phyloP scores from a whole-genome alignment of 2,113 vertebrate genomes.

The Pelodiscus sinensis region DNA sequence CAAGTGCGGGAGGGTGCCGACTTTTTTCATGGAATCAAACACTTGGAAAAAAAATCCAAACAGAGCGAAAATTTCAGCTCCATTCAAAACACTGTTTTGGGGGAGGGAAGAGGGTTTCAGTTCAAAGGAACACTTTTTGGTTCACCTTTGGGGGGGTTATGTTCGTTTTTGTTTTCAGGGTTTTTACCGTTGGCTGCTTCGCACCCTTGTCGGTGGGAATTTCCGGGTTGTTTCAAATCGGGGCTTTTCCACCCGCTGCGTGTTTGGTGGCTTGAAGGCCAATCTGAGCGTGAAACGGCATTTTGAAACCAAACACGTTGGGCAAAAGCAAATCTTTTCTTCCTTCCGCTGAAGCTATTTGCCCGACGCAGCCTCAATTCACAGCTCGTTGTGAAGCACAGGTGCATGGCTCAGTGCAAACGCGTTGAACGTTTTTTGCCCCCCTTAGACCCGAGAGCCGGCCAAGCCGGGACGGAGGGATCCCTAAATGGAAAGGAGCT shows the following conservation, averaged over 20 bases:
- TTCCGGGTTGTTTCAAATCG: too few species aligned
- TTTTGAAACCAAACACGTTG: background rate
- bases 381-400: background rate
- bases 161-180: too few species aligned
- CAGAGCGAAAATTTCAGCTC: too few species aligned
- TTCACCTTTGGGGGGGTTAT: too few species aligned
- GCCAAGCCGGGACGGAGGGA: background rate
- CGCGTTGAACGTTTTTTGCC: background rate
- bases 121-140: too few species aligned
- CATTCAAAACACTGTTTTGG: too few species aligned
- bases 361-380: background rate
- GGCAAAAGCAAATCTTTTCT: background rate
- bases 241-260: too few species aligned
- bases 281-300: background rate
- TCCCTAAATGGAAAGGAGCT: background rate
- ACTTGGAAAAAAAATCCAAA: too few species aligned
- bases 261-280: too few species aligned
- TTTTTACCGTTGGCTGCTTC: too few species aligned
- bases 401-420: background rate
- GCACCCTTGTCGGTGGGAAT: too few species aligned
- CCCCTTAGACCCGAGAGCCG: background rate
- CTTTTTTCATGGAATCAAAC: background rate
- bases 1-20: background rate
- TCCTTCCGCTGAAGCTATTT: background rate
- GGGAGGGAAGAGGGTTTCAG: too few species aligned